Conservation (phyloP, 2,113 vertebrate species). For the Lampris megalopsis region DNA sequence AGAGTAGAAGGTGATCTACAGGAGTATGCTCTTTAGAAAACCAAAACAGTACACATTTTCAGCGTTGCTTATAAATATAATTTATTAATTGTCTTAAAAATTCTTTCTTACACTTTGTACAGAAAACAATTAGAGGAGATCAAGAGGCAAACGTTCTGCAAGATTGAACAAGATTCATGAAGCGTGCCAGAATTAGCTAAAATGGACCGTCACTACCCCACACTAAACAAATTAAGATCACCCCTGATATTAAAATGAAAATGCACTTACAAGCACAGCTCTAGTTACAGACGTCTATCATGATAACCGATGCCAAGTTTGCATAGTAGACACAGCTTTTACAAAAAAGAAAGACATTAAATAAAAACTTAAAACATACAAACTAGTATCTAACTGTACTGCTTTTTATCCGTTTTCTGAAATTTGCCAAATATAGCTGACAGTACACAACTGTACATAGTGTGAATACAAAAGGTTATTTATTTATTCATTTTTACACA, state of each 20-base stretch:
- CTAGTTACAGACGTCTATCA: slow-evolving; percentile 78
- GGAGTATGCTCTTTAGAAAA: slow-evolving; percentile 42
- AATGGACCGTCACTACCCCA: slow-evolving; percentile 81
- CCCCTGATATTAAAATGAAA: slow-evolving; percentile 71
- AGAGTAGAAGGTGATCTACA: neutral
- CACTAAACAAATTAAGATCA: slow-evolving; percentile 81
- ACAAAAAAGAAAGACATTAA: slow-evolving; percentile 74
- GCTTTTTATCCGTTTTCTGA: slow-evolving; percentile 65
- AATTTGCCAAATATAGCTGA: slow-evolving; percentile 76
- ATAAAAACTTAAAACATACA: slow-evolving; percentile 71
- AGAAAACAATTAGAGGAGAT: slow-evolving; percentile 85
- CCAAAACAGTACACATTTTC: slow-evolving; percentile 31
- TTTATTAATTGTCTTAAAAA: slow-evolving; percentile 99
- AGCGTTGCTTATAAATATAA: slow-evolving; percentile 99
- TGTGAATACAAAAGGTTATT: slow-evolving; percentile 49
- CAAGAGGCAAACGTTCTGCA: slow-evolving; percentile 89
- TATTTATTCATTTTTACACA: slow-evolving; percentile 52
- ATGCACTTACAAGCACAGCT: slow-evolving; percentile 85
- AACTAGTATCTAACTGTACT: slow-evolving; percentile 76
- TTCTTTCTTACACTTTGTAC: slow-evolving; percentile 99
- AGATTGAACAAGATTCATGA: slow-evolving; percentile 81
- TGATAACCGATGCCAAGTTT: slow-evolving; percentile 89
- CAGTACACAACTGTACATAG: slow-evolving; percentile 78
- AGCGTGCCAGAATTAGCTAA: slow-evolving; percentile 84
- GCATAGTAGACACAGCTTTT: slow-evolving; percentile 96